A percentile compares a stretch with the other conserved stretches of the same genome.
phyloP scores from a whole-genome alignment of 2,888 invertebrate species.

The Cataglyphis cursor region DNA sequence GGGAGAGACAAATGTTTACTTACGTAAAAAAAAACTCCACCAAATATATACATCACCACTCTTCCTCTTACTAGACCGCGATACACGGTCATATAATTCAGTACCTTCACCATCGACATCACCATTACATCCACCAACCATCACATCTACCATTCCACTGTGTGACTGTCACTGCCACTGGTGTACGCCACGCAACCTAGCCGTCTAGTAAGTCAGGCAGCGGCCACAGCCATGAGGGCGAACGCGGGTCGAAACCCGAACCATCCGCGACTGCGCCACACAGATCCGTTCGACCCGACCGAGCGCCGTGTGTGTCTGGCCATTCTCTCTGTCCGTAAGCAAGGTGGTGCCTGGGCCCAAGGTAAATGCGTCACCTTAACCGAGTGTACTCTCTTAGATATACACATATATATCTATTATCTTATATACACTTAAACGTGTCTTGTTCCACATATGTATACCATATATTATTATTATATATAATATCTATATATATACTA shows the following conservation, averaged over 20 bases:
- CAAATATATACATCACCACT: slow-evolving; percentile 44
- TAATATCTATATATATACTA: slow-evolving; percentile 69
- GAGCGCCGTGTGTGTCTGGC: slow-evolving; percentile 85
- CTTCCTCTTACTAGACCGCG: slow-evolving; percentile 46
- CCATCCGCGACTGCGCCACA: slow-evolving; percentile 83
- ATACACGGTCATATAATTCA: slow-evolving; percentile 51
- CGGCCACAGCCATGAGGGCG: slow-evolving; percentile 83
- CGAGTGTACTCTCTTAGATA: slow-evolving; percentile 86
- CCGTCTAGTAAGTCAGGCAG: slow-evolving; percentile 84
- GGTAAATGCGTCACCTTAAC: slow-evolving; percentile 87
- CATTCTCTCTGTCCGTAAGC: slow-evolving; percentile 86
- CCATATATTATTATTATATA: slow-evolving; percentile 75
- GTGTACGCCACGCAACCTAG: slow-evolving; percentile 79
- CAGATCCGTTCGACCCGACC: slow-evolving; percentile 84
- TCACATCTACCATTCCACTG: slow-evolving; percentile 71
- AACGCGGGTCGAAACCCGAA: slow-evolving; percentile 82
- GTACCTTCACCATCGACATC: slow-evolving; percentile 46
- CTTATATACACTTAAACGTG: slow-evolving; percentile 62
- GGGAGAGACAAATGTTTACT: slow-evolving; percentile 40
- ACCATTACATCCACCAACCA: slow-evolving; percentile 47
- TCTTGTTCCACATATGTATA: slow-evolving; percentile 66
- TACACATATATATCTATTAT: slow-evolving; percentile 81
- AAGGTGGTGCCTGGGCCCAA: slow-evolving; percentile 87
- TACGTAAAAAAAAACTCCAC: slow-evolving; percentile 35
- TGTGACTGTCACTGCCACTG: slow-evolving; percentile 81